Base-by-base conservation (phyloP, 1,140 invertebrate species). In the Lasioglossum albipes region DNA sequence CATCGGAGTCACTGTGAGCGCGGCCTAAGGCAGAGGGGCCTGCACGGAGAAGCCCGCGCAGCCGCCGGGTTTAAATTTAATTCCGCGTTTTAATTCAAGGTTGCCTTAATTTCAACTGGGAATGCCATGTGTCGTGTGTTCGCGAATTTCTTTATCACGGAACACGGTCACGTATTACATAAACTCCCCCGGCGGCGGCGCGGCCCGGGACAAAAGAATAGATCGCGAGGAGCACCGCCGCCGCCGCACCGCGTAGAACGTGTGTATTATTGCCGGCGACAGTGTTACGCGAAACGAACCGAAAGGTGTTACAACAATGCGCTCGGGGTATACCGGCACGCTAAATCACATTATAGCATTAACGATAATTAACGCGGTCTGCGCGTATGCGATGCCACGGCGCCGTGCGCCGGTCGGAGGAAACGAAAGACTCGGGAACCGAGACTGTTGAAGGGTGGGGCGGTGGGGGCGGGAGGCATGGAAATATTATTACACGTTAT, bases 241-340 rank as follows among this genome's bases (percentile, higher is more conserved):
- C 36, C 36, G 36, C 36, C 36, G 36, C 36, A 27, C 27, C 36
- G 20, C n/a, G n/a, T 41, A 20, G 22, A 22, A 67, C 31, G 16
- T 9, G 64, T 42, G 20, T 59, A 59, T 67, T 41, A 67, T 67
- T 45, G 41, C 41, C 36, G 10, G 7, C 20, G 65, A 67, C 66
- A 12, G 10, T 49, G 66, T 49, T 16, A 1, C 42, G 20, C n/a
- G 41, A 27, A 68, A 68, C 66, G 66, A 49, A 27, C 66, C 10
- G 66, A 49, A 68, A 68, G n/a, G 66, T 68, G 42, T 68, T 68
- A 52, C 66, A 68, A 68, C 66, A 16, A 27, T 49, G 42, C n/a
- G 22, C 42, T 16, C 66, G n/a, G n/a, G 66, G 36, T 36, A 36
- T 49, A 68, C 31, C 31, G 61, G 12, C 22, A 13, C 45, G 66